These are phyloP conservation scores for Atta cephalotes DNA, from an alignment of 1,140 invertebrate species.

Conservation along the genomic window DNA sequence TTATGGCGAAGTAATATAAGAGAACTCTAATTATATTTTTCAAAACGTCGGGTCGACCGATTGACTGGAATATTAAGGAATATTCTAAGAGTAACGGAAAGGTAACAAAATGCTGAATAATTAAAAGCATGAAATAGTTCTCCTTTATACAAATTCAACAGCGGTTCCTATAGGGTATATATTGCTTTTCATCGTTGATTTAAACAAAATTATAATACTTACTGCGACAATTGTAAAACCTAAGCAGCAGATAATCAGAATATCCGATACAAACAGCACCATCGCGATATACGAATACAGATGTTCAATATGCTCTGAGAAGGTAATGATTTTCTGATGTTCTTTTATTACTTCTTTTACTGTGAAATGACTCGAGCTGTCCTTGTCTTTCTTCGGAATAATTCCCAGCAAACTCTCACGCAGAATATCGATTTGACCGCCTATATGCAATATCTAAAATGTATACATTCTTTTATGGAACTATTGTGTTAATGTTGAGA, in stretches of 20 bases:
- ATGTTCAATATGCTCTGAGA: constrained; percentile 15
- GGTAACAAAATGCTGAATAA: neutral
- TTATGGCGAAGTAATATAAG: constrained; percentile 39
- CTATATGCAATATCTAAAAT: constrained; percentile 41
- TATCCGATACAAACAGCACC: constrained; percentile 16
- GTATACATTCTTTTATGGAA: neutral
- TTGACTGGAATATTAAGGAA: constrained; percentile 45
- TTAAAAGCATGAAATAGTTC: neutral
- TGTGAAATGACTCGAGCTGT: neutral
- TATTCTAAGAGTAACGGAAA: neutral
- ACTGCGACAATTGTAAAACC: constrained; percentile 15
- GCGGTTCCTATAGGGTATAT: neutral
- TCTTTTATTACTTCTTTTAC: neutral
- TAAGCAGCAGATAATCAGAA: constrained; percentile 37
- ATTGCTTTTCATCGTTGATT: neutral
- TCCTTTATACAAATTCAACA: neutral
- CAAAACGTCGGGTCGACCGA: neutral
- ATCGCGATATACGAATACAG: constrained; percentile 23
- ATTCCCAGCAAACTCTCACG: neutral
- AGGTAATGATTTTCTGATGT: constrained; percentile 34
- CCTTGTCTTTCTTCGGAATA: neutral
- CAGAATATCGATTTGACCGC: constrained; percentile 42
- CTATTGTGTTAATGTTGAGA: neutral
- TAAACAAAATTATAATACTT: neutral
- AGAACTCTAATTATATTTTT: constrained; percentile 19